Evolutionary conservation across 2,113 vertebrate species (phyloP).

Genomic region (Dromiciops gliroides): DNA sequence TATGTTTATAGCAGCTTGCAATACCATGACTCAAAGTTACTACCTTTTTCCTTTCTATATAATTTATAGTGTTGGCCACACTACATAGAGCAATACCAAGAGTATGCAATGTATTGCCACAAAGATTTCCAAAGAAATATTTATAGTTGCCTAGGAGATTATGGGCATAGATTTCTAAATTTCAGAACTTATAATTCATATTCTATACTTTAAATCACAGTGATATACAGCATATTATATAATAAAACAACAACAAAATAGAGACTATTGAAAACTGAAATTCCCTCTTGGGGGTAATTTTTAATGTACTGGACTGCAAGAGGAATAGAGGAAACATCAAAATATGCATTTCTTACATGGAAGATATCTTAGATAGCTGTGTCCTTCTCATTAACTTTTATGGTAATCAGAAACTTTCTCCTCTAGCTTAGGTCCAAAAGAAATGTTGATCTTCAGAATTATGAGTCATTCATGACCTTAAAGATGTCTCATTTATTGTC

Average conservation of each 20-base stretch:
- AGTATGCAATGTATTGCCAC: slow-evolving; percentile 59
- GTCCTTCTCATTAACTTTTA: background rate
- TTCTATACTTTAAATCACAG: slow-evolving; percentile 58
- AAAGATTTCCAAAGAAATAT: slow-evolving; percentile 72
- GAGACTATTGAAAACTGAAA: slow-evolving; percentile 63
- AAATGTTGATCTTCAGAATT: background rate
- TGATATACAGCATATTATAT: slow-evolving; percentile 62
- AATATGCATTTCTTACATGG: slow-evolving; percentile 45
- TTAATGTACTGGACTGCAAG: slow-evolving; percentile 58
- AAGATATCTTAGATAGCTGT: slow-evolving; percentile 1
- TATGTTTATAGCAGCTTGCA: slow-evolving; percentile 74
- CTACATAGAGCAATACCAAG: slow-evolving; percentile 57
- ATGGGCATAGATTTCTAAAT: slow-evolving; percentile 61
- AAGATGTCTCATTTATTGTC: background rate
- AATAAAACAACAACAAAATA: slow-evolving; percentile 62
- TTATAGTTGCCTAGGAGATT: slow-evolving; percentile 69
- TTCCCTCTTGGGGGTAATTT: slow-evolving; percentile 63
- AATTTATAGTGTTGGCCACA: slow-evolving; percentile 74
- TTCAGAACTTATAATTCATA: slow-evolving; percentile 68
- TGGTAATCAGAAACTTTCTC: background rate
- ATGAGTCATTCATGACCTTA: background rate
- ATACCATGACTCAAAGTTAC: slow-evolving; percentile 72
- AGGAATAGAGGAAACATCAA: slow-evolving; percentile 36
- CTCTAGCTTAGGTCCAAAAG: background rate
- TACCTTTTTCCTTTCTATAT: slow-evolving; percentile 69